Evolutionary conservation across 2,113 vertebrate genomes (phyloP).

Genomic region (Hemichromis elongatus): DNA sequence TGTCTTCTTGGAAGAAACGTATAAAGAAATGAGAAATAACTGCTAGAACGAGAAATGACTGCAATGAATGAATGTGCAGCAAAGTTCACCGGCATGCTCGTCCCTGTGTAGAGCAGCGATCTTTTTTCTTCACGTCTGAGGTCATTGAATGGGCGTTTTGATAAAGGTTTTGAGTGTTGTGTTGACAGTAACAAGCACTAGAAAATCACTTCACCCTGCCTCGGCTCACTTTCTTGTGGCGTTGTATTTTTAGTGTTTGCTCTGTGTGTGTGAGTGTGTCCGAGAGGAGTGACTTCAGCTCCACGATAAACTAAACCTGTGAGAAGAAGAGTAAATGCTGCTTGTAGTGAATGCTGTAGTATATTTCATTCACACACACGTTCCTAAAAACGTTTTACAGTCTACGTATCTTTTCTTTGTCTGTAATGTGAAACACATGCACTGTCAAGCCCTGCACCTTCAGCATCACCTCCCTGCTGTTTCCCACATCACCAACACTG

Average conservation of each 20-base stretch:
- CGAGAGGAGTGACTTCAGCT: not conserved
- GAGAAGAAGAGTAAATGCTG: not conserved
- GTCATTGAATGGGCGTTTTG: not conserved
- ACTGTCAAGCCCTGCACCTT: not conserved
- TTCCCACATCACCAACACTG: not conserved
- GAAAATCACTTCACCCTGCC: not conserved
- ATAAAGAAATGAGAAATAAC: not conserved
- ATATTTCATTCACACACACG: not conserved
- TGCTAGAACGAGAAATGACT: not conserved
- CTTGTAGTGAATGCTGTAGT: not conserved
- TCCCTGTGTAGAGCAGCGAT: not conserved
- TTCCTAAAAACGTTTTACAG: not conserved
- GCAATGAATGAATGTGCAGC: not conserved
- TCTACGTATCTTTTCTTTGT: not conserved
- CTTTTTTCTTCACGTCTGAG: not conserved
- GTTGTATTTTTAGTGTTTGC: not conserved
- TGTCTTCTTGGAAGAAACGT: not conserved
- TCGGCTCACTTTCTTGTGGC: not conserved
- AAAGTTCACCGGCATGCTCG: not conserved
- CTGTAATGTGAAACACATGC: not conserved
- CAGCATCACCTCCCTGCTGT: not conserved
- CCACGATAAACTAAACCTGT: not conserved
- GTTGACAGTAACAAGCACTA: not conserved
- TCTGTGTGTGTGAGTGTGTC: not conserved
- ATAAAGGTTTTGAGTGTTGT: not conserved